Evolutionary conservation across 2,797 vertebrate genomes (phyloP).

Genomic region (Anabacerthia variegaticeps): DNA sequence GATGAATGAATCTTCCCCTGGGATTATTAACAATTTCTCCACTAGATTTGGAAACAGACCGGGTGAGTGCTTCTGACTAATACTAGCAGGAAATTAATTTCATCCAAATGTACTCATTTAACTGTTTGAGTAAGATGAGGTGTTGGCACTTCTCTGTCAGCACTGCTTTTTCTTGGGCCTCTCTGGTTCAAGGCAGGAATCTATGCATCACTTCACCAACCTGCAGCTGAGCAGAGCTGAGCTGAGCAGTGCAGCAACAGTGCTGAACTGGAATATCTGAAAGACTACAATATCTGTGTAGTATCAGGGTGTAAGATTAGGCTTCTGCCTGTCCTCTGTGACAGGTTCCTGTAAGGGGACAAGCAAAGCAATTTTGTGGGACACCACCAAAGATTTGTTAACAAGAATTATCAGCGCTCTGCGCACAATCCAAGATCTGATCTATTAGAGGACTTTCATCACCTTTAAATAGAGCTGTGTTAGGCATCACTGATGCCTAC

Average conservation of each 20-base stretch:
- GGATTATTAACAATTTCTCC: background rate
- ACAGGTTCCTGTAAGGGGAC: background rate
- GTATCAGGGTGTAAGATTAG: background rate
- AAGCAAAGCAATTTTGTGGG: background rate
- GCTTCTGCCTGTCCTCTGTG: background rate
- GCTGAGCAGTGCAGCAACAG: background rate
- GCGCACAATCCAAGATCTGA: background rate
- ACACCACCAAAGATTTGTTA: background rate
- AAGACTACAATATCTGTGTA: background rate
- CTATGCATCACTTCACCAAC: background rate
- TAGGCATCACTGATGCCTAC: background rate
- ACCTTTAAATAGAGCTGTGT: background rate
- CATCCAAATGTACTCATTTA: background rate
- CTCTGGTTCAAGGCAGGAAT: background rate
- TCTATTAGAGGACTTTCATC: background rate
- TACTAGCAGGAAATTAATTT: background rate
- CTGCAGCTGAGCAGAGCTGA: background rate
- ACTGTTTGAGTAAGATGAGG: background rate
- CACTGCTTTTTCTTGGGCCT: background rate
- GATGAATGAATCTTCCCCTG: background rate
- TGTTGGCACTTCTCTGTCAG: background rate
- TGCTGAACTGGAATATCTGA: background rate
- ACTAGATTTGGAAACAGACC: background rate
- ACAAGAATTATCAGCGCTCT: background rate
- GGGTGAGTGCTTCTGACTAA: background rate